Conservation (phyloP, 2,888 invertebrate genomes). For the Lepidocyrtoides sp. region DNA sequence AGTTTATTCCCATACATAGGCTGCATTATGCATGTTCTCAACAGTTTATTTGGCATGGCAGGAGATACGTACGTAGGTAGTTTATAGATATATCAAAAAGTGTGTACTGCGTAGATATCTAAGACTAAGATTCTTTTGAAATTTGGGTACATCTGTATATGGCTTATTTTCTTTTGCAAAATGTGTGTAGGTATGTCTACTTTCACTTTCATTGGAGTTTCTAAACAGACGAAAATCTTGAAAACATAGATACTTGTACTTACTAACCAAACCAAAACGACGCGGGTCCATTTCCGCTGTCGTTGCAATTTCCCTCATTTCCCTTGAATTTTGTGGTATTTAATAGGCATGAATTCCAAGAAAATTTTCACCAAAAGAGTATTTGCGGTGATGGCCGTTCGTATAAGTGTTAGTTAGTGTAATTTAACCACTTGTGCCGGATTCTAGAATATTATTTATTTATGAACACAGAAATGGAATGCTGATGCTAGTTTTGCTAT, state of each 20-base stretch:
- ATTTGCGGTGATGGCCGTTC: constrained; percentile 68
- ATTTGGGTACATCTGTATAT: not conserved
- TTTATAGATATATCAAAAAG: constrained; percentile 37
- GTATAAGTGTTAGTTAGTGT: not conserved
- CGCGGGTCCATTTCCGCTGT: constrained; percentile 69
- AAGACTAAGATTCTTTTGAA: no score
- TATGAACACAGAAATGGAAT: not conserved
- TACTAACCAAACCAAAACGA: not conserved
- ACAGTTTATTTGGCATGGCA: not conserved
- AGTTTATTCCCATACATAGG: not conserved
- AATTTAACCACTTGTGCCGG: not conserved
- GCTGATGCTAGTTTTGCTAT: no score
- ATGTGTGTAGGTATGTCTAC: constrained; percentile 3
- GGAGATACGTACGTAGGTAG: not conserved
- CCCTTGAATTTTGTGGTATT: constrained; percentile 67
- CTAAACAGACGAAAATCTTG: not conserved
- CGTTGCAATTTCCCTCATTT: constrained; percentile 69
- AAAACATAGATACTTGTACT: not conserved
- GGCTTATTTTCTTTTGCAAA: constrained; percentile 11
- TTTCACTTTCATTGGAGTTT: no score
- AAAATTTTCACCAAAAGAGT: constrained; percentile 69
- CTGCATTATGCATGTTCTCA: not conserved
- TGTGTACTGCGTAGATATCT: not conserved
- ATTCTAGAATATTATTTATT: constrained; percentile 35
- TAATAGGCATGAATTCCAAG: constrained; percentile 60